Evolutionary conservation across 92 coral and sea anemone species (phyloP), one percentile per base, ranked within the genome.

Genomic region (Phenganax stokvisi): DNA sequence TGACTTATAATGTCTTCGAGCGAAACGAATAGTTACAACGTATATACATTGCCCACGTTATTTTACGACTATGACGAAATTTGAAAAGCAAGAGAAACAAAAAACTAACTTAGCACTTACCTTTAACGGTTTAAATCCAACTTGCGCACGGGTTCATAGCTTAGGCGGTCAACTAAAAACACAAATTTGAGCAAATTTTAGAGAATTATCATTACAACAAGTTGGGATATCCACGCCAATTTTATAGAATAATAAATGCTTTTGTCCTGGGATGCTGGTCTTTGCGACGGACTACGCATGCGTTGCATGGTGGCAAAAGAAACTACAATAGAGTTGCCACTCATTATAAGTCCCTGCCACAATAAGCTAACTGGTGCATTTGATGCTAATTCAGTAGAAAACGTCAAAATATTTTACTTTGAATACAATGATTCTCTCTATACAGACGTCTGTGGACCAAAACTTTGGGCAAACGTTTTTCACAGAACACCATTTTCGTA

Each of bases 231-330:
- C 60, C 25, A 76, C 52, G 56, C 54, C 3, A 56, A 30, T 54
- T 76, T 76, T 57, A 30, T 76, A 59, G 81, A 76, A 76, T 76
- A 76, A 57, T 76, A 57, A 76, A 76, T 76, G 69, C 54, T 69
- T 54, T 76, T 76, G 81, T 76, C 81, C 81, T 29, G 59, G 61
- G 31, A 69, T 57, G 69, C 81, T 68, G 81, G 81, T 76, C 81
- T 57, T 76, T 28, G 13, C 27, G 1, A 27, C 30, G 10, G 12
- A 31, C 27, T 25, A 47, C 81, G 81, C 81, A 64, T 76, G 81
- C 81, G 81, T 47, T 7, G 56, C 81, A 76, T 76, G 81, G 81
- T 76, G 81, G 81, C 81, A 76, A 76, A 54, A 20, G 8, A 20
- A 56, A 57, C 17, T 12, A 76, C 81, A 76, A 76, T 28, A 59